A percentile compares a stretch with the other conserved stretches of the same genome.
Conservation (phyloP, 2,888 invertebrate species). For the Chymomyza amoena region DNA sequence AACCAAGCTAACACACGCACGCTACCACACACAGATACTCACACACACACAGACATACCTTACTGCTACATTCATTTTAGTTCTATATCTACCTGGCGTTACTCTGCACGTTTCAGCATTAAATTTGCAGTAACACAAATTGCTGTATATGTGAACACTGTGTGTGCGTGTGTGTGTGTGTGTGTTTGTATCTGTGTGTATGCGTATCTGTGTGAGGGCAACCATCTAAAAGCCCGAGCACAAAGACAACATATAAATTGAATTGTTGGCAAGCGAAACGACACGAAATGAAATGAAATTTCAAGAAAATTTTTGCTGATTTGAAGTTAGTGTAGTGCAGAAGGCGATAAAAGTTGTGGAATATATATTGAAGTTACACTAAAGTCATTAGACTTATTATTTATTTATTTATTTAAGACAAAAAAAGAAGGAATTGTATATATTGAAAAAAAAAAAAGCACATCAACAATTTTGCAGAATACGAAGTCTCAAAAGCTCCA, state of each 20-base stretch:
- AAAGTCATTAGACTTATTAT: not conserved
- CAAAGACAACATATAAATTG: slow-evolving; percentile 71
- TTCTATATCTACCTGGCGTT: not conserved
- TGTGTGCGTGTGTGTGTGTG: slow-evolving; percentile 1
- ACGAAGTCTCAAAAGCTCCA: too few species aligned
- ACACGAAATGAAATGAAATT: slow-evolving; percentile 64
- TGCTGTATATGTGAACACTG: slow-evolving; percentile 58
- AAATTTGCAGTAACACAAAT: slow-evolving; percentile 73
- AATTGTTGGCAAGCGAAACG: slow-evolving; percentile 64
- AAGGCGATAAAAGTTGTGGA: not conserved
- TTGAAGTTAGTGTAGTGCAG: slow-evolving; percentile 41
- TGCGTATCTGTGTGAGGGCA: not conserved
- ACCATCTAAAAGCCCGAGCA: slow-evolving; percentile 59
- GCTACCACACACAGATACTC: slow-evolving; percentile 29
- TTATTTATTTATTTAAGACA: not conserved
- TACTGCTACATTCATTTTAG: not conserved
- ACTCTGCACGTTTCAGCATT: slow-evolving; percentile 64
- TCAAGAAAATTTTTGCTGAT: slow-evolving; percentile 52
- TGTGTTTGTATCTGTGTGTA: too few species aligned
- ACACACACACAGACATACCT: not conserved
- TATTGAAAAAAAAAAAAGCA: too few species aligned
- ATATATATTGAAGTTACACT: not conserved
- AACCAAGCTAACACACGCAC: slow-evolving; percentile 51
- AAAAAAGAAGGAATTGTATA: too few species aligned
- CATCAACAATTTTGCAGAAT: too few species aligned